Conservation (phyloP, 2,113 vertebrate species). For the Neogobius melanostomus region DNA sequence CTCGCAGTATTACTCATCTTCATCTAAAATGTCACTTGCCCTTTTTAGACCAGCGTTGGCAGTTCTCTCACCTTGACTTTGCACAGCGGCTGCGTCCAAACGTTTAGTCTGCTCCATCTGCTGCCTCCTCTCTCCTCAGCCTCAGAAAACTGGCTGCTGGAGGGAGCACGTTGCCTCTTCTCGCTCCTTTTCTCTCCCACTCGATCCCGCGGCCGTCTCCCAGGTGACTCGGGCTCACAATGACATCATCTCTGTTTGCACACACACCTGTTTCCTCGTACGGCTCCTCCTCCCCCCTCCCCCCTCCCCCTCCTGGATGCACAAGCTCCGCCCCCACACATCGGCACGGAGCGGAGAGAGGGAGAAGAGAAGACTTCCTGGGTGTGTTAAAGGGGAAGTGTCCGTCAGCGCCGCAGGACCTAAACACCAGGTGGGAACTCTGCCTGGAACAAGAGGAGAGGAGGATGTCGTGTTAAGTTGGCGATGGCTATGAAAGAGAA, state of each 20-base stretch:
- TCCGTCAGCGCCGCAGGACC: neutral
- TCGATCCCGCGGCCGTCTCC: conserved; percentile 37
- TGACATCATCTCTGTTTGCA: conserved; percentile 75
- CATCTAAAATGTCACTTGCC: neutral
- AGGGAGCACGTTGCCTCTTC: neutral
- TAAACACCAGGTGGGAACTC: conserved; percentile 21
- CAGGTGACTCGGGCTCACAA: conserved; percentile 74
- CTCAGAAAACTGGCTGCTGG: neutral
- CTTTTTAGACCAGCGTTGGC: neutral
- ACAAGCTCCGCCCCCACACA: conserved; percentile 20
- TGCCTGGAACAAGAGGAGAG: neutral
- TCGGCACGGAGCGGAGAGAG: too few species aligned
- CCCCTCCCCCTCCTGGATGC: conserved; percentile 30
- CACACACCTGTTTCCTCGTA: conserved; percentile 76
- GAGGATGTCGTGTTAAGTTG: neutral
- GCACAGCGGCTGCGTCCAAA: conserved; percentile 7
- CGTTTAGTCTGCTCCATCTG: neutral
- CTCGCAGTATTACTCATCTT: too few species aligned
- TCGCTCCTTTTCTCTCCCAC: neutral
- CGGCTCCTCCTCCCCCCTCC: conserved; percentile 61
- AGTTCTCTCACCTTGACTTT: conserved; percentile 36
- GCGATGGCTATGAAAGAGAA: neutral
- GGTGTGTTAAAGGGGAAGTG: conserved; percentile 69
- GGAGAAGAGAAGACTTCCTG: conserved; percentile 32
- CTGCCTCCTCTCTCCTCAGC: neutral